phyloP scores from a whole-genome alignment of 2,797 vertebrate species.

The Falco concolor region DNA sequence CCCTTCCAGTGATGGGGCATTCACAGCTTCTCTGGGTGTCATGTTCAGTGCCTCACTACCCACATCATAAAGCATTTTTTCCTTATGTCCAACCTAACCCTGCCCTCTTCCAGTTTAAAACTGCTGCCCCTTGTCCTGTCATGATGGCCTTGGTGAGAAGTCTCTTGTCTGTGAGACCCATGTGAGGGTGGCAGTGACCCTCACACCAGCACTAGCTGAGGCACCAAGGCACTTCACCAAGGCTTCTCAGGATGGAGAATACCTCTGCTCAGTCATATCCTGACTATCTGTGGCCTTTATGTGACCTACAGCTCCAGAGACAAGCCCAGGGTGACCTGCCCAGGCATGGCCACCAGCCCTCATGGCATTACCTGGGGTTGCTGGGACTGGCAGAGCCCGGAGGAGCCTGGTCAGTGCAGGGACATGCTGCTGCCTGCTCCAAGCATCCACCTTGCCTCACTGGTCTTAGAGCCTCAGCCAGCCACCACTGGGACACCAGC shows the following conservation, averaged over 20 bases:
- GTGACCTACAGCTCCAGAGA: not conserved
- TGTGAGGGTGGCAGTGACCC: not conserved
- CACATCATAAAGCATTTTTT: not conserved
- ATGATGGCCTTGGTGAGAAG: not conserved
- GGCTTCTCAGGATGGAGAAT: not conserved
- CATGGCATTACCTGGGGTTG: fast-evolving
- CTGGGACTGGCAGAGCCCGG: not conserved
- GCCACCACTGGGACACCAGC: not conserved
- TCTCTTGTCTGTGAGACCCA: not conserved
- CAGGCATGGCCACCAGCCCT: not conserved
- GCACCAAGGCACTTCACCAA: not conserved
- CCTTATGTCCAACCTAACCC: not conserved
- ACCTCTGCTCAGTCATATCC: not conserved
- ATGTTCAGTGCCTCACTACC: not conserved
- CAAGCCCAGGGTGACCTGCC: not conserved
- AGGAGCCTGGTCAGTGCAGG: not conserved
- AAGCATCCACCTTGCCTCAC: fast-evolving
- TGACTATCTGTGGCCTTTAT: not conserved
- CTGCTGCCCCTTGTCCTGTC: fast-evolving
- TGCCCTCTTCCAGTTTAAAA: not conserved
- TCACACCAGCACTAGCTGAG: not conserved
- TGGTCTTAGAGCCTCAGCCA: not conserved
- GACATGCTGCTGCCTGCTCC: not conserved
- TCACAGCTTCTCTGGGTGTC: not conserved
- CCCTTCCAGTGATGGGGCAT: not conserved